Percentiles rank a stretch among this genome's conserved stretches.
Evolutionary conservation across 2,113 vertebrate genomes (phyloP).

Genomic region (Lophotis ruficrista): DNA sequence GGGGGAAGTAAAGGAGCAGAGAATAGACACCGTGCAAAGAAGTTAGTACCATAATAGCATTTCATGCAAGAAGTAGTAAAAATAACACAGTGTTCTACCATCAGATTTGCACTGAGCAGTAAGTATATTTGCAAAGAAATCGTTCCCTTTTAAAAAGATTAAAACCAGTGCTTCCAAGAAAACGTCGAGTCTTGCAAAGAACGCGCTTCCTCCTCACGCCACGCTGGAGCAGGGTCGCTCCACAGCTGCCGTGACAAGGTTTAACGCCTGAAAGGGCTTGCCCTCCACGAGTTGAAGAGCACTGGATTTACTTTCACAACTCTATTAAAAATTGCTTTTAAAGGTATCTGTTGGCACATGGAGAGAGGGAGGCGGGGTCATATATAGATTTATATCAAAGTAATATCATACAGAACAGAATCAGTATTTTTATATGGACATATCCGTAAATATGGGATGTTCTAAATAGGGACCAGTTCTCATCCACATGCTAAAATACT

Average conservation of each 20-base stretch:
- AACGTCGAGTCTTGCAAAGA: not conserved
- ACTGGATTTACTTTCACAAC: not conserved
- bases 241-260: not conserved
- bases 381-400: not conserved
- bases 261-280: not conserved
- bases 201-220: not conserved
- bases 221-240: fast-evolving
- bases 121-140: not conserved
- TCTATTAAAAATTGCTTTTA: not conserved
- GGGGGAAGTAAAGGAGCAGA: not conserved
- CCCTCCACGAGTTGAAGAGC: not conserved
- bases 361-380: not conserved
- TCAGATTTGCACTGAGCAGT: not conserved
- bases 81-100: not conserved
- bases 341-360: not conserved
- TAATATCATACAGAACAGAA: not conserved
- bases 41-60: not conserved
- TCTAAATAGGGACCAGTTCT: not conserved
- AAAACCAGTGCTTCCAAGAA: not conserved
- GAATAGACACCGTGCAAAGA: not conserved
- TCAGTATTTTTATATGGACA: fast-evolving
- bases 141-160: not conserved
- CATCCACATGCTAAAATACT: not conserved
- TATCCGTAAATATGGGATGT: not conserved
- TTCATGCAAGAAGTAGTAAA: not conserved